A percentile compares a stretch with the other conserved stretches of the same genome.
Conservation (phyloP, 2,797 vertebrate species). For the Gallinago nigripennis region DNA sequence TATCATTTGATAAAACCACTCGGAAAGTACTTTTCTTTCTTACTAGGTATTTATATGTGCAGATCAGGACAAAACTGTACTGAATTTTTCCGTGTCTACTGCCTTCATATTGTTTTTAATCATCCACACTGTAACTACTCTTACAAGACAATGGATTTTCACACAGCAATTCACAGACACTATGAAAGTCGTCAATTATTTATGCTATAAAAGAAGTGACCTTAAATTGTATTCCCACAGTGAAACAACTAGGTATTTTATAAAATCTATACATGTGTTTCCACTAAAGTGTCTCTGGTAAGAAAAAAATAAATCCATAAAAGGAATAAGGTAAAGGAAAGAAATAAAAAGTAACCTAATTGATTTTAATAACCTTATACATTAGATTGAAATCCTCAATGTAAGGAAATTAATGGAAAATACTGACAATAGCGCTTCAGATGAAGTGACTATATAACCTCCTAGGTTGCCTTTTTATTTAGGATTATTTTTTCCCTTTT, state of each 20-base stretch:
- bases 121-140: neutral
- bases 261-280: neutral
- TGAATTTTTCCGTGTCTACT: neutral
- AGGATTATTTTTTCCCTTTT: neutral
- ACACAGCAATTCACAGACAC: neutral
- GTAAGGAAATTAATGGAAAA: neutral
- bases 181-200: constrained; percentile 20
- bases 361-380: neutral
- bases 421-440: neutral
- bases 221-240: neutral
- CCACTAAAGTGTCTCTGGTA: neutral
- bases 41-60: neutral
- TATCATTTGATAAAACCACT: neutral
- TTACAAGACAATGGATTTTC: neutral
- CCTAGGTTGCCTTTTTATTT: too few relatives aligned
- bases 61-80: neutral
- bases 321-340: neutral
- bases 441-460: neutral
- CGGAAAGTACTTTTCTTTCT: neutral
- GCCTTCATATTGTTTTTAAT: neutral
- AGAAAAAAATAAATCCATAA: neutral
- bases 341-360: neutral
- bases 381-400: neutral
- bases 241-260: neutral
- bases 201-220: neutral